Percentiles rank a stretch among this genome's conserved stretches.
These are phyloP conservation scores for Latrodectus geometricus DNA, from an alignment of 1,140 invertebrate genomes.

Conservation along the genomic window DNA sequence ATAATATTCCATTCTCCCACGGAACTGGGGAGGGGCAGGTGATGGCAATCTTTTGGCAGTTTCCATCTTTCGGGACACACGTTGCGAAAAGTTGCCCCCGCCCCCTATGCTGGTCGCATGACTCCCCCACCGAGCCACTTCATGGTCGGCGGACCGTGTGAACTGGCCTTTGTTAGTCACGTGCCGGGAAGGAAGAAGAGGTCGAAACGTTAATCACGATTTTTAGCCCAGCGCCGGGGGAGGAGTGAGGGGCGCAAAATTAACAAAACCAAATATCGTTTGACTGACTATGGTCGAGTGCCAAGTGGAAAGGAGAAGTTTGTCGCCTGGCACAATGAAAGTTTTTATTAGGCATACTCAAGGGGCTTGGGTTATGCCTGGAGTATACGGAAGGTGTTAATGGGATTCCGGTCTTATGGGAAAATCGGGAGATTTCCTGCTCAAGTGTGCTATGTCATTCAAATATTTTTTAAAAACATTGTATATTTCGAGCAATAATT, in stretches of 20 bases:
- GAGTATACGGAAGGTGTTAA: background rate
- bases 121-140: background rate
- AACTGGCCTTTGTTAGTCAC: constrained; percentile 37
- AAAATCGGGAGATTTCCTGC: background rate
- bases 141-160: constrained; percentile 48
- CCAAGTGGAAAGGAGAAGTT: background rate
- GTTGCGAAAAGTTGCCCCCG: background rate
- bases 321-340: background rate
- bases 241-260: background rate
- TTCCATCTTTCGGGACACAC: background rate
- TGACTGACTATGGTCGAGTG: background rate
- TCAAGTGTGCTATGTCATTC: background rate
- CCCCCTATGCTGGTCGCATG: background rate
- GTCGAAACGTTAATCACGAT: constrained; percentile 54
- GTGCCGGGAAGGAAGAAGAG: constrained; percentile 20
- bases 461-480: background rate
- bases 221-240: background rate
- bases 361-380: background rate
- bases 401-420: background rate
- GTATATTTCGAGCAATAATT: background rate
- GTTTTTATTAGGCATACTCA: background rate
- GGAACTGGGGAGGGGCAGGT: constrained; percentile 16
- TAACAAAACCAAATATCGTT: background rate
- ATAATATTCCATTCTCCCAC: constrained; percentile 11
- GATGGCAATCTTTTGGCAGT: constrained; percentile 28